Evolutionary conservation across 2,888 invertebrate genomes (phyloP).

Genomic region (Chrysolina oricalcia): DNA sequence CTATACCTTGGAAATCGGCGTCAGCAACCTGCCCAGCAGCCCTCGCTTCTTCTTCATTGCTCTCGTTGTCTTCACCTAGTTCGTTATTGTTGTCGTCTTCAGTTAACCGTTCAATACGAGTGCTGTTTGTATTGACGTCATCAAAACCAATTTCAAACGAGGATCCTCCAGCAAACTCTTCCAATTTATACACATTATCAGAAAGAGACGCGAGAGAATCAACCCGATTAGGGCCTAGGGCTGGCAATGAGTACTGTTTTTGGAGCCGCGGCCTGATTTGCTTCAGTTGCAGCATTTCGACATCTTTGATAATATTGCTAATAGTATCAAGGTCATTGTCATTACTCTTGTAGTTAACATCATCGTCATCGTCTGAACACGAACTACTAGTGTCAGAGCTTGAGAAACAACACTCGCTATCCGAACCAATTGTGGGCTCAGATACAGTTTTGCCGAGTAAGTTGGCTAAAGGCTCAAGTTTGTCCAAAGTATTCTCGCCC

Average conservation of each 20-base stretch:
- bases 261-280: slow-evolving; percentile 48
- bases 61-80: not conserved
- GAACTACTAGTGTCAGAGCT: slow-evolving; percentile 59
- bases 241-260: slow-evolving; percentile 61
- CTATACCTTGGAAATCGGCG: slow-evolving; percentile 42
- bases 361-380: slow-evolving; percentile 67
- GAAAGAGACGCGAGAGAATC: slow-evolving; percentile 52
- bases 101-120: not conserved
- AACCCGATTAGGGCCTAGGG: slow-evolving; percentile 52
- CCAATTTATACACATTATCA: slow-evolving; percentile 22
- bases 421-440: slow-evolving; percentile 51
- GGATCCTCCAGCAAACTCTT: not conserved
- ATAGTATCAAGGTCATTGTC: slow-evolving; percentile 74
- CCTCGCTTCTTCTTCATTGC: not conserved
- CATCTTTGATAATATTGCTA: slow-evolving; percentile 75
- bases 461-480: slow-evolving; percentile 53
- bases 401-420: slow-evolving; percentile 51
- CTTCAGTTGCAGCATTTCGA: slow-evolving; percentile 63
- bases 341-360: slow-evolving; percentile 54
- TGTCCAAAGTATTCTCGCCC: slow-evolving; percentile 57
- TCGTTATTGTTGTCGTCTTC: slow-evolving; percentile 10
- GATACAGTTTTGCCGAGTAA: slow-evolving; percentile 59
- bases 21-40: slow-evolving; percentile 14
- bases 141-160: not conserved
- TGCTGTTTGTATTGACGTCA: not conserved